phyloP scores from a whole-genome alignment of 2,113 vertebrate species.

The Siniperca knerii region DNA sequence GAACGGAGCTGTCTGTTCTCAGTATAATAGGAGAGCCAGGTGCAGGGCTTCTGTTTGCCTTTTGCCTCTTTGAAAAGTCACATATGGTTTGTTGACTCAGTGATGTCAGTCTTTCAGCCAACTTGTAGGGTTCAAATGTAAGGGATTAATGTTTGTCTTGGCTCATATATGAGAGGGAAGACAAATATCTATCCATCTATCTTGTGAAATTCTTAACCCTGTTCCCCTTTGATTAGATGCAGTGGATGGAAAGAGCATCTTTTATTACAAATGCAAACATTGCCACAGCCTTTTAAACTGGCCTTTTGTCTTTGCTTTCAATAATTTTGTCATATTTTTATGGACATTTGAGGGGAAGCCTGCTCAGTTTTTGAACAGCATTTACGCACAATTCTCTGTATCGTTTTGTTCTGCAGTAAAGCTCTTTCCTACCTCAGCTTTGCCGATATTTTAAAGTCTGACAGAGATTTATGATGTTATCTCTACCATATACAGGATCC shows the following conservation, averaged over 20 bases:
- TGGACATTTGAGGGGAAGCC: background rate
- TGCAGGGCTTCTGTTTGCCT: slow-evolving; percentile 54
- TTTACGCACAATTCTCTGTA: background rate
- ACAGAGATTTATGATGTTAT: slow-evolving; percentile 39
- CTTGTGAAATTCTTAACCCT: background rate
- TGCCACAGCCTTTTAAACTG: background rate
- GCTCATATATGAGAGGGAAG: background rate
- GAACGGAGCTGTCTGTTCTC: background rate
- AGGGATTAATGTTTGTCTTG: background rate
- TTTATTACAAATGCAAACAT: background rate
- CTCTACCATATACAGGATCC: background rate
- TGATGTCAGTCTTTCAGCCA: slow-evolving; percentile 8
- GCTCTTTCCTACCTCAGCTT: accelerated
- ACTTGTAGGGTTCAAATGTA: background rate
- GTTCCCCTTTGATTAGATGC: background rate
- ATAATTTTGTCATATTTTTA: background rate
- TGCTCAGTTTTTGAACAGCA: background rate
- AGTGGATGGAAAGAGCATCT: background rate
- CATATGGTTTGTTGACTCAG: slow-evolving; percentile 44
- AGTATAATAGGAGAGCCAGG: slow-evolving; percentile 37
- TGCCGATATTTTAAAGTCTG: background rate
- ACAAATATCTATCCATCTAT: background rate
- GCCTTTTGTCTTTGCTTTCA: background rate
- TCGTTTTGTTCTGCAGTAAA: background rate
- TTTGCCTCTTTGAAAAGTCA: slow-evolving; percentile 27